Evolutionary conservation across 1,140 invertebrate species (phyloP).

Genomic region (Lucilia sericata): DNA sequence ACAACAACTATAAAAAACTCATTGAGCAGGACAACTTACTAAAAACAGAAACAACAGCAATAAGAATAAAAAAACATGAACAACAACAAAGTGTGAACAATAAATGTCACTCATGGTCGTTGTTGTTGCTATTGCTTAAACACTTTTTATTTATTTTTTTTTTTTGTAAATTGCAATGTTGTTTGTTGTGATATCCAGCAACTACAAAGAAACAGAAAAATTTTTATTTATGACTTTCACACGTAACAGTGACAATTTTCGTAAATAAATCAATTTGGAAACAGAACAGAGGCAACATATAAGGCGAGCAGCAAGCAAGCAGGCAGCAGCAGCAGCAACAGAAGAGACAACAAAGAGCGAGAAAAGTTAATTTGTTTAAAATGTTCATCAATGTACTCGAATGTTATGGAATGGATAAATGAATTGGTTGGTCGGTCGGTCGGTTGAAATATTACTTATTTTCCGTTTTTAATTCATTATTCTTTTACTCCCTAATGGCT

Average conservation of each 20-base stretch:
- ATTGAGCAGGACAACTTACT: neutral
- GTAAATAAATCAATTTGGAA: slow-evolving; percentile 38
- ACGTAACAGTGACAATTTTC: slow-evolving; percentile 38
- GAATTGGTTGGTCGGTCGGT: neutral
- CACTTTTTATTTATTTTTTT: no score
- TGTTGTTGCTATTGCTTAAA: neutral
- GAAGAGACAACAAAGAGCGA: neutral
- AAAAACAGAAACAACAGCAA: neutral
- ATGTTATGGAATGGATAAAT: neutral
- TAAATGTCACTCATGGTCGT: slow-evolving; percentile 31
- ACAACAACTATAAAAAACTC: neutral
- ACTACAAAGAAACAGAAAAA: slow-evolving; percentile 3
- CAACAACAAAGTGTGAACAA: slow-evolving; percentile 36
- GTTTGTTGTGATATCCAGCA: neutral
- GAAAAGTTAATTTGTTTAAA: slow-evolving; percentile 20
- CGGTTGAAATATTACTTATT: slow-evolving; percentile 11
- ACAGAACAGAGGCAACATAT: neutral
- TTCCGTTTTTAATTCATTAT: slow-evolving; percentile 5
- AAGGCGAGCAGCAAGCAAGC: neutral
- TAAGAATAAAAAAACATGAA: neutral
- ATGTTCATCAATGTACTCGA: neutral
- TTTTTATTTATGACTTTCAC: slow-evolving; percentile 40
- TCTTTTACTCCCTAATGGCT: slow-evolving; percentile 11
- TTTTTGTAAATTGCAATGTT: neutral
- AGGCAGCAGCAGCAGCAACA: neutral